Evolutionary conservation across 2,797 vertebrate species (phyloP).

Genomic region (Taeniopygia guttata): DNA sequence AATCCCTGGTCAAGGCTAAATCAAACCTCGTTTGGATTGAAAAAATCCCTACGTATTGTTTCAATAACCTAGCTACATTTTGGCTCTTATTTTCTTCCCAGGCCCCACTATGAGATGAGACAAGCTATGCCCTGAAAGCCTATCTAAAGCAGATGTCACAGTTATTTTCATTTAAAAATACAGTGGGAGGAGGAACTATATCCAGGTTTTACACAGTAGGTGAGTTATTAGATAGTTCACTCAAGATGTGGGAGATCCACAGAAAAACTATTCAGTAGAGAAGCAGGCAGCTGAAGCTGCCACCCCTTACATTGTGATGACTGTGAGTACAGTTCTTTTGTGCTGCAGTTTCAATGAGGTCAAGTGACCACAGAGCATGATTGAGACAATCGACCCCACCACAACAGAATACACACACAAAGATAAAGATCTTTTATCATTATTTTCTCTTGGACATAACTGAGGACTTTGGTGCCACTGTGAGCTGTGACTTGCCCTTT

Average conservation of each 20-base stretch:
- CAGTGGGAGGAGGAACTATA: neutral
- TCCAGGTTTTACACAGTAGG: constrained; percentile 21
- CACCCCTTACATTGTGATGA: neutral
- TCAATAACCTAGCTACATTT: neutral
- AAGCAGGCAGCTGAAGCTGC: neutral
- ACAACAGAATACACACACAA: neutral
- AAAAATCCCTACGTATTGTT: neutral
- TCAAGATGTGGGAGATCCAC: neutral
- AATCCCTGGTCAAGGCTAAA: neutral
- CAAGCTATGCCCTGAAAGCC: neutral
- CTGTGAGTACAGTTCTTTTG: neutral
- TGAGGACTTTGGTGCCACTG: neutral
- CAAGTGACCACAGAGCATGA: neutral
- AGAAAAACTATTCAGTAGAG: neutral
- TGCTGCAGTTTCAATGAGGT: neutral
- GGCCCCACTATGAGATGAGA: neutral
- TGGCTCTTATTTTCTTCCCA: neutral
- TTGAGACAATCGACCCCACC: neutral
- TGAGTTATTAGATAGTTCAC: constrained; percentile 22
- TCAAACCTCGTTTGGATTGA: neutral
- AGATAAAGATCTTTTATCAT: neutral
- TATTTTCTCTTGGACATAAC: neutral
- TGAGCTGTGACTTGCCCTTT: neutral
- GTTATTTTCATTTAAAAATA: constrained; percentile 35
- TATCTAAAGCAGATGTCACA: neutral